Conservation (phyloP, 2,888 invertebrate genomes). For the Eumacrocentrus americanus region DNA sequence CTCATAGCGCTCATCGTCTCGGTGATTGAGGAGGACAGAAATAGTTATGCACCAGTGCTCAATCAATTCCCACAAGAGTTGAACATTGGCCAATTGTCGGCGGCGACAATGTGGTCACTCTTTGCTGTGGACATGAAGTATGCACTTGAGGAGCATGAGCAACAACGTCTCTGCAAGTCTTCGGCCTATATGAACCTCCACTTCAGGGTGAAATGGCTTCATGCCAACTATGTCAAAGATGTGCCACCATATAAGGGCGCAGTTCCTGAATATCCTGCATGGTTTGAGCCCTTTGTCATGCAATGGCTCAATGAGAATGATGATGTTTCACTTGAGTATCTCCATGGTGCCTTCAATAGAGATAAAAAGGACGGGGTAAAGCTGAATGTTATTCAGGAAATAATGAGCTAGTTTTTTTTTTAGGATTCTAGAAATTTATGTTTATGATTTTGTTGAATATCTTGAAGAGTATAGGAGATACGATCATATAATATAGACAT, state of each 20-base stretch:
- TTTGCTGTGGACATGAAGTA: conserved; percentile 98
- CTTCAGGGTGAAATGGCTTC: conserved; percentile 98
- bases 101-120: conserved; percentile 96
- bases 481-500: too few relatives aligned
- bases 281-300: conserved; percentile 99
- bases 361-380: conserved; percentile 94
- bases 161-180: conserved; percentile 93
- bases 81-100: conserved; percentile 97
- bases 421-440: too few relatives aligned
- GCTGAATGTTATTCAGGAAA: conserved; percentile 35
- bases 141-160: conserved; percentile 97
- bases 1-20: conserved; percentile 95
- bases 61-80: conserved; percentile 99
- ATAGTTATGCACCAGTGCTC: conserved; percentile 95
- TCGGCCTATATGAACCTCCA: conserved; percentile 99
- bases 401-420: too few relatives aligned
- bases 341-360: conserved; percentile 97
- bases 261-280: conserved; percentile 98
- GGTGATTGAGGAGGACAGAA: conserved; percentile 98
- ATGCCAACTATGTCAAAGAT: conserved; percentile 96
- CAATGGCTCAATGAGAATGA: conserved; percentile 99
- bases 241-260: conserved; percentile 96
- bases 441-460: too few relatives aligned
- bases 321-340: conserved; percentile 97
- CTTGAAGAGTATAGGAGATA: too few relatives aligned